These are phyloP conservation scores for Ceryle rudis DNA, from an alignment of 2,797 vertebrate species.

Conservation along the genomic window DNA sequence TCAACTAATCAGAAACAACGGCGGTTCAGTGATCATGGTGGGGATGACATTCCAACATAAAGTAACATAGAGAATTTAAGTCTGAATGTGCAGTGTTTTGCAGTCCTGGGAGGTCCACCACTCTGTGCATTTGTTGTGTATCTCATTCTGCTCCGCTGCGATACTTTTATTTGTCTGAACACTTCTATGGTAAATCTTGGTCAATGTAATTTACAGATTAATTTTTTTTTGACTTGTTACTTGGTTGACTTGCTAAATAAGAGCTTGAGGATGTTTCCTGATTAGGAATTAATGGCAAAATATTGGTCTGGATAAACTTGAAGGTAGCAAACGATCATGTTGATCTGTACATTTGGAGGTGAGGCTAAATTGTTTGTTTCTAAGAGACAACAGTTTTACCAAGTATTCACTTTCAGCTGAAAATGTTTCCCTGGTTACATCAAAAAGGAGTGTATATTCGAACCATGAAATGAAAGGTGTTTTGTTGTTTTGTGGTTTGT, in stretches of 20 bases:
- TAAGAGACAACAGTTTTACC: not conserved
- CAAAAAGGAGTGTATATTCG: not conserved
- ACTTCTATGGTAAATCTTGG: not conserved
- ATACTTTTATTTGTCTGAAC: not conserved
- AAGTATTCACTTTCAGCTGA: not conserved
- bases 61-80: constrained; percentile 75
- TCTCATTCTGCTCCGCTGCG: not conserved
- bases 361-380: not conserved
- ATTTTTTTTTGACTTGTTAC: not conserved
- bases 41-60: constrained; percentile 80
- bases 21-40: constrained; percentile 90
- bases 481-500: too few relatives aligned
- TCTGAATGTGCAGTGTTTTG: constrained; percentile 78
- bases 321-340: not conserved
- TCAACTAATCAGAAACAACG: constrained; percentile 94
- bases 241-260: not conserved
- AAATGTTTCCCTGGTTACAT: not conserved
- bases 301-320: not conserved
- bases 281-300: not conserved
- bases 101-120: constrained; percentile 51
- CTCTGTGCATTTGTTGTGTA: not conserved
- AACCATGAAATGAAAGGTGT: not conserved
- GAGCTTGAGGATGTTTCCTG: not conserved
- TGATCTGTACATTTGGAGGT: not conserved
- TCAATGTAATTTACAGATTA: not conserved